Conservation (phyloP, 2,113 vertebrate species). For the Poeciliopsis occidentalis region DNA sequence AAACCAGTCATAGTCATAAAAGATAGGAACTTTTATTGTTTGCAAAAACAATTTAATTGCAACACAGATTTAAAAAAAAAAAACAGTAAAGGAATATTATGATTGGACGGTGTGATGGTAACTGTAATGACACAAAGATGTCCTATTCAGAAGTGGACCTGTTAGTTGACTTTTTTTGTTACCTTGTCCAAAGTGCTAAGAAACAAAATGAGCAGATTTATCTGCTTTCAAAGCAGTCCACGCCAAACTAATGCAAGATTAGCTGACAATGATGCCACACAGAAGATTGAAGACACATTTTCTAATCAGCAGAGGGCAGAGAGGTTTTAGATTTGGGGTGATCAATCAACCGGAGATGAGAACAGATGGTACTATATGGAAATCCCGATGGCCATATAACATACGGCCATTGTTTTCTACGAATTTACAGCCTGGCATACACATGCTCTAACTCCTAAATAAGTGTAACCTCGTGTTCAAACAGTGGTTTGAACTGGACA, state of each 20-base stretch:
- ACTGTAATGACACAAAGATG: too few species aligned
- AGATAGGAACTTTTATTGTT: too few species aligned
- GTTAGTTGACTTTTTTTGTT: too few species aligned
- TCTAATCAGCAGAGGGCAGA: not conserved
- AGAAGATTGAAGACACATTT: not conserved
- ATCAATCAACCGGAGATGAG: not conserved
- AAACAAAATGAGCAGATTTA: too few species aligned
- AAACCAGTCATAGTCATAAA: too few species aligned
- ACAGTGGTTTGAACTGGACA: not conserved
- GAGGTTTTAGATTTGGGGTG: not conserved
- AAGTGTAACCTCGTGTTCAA: not conserved
- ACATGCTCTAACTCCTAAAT: not conserved
- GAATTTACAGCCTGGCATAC: not conserved
- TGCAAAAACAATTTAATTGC: too few species aligned
- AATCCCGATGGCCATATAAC: not conserved
- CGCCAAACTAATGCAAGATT: not conserved
- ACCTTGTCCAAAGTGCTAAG: too few species aligned
- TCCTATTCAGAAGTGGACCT: too few species aligned
- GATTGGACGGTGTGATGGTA: too few species aligned
- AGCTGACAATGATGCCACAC: not conserved
- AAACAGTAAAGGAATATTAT: too few species aligned
- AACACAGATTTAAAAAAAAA: too few species aligned
- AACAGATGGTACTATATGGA: not conserved
- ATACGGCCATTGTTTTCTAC: not conserved
- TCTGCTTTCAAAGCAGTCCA: not conserved